Conservation (phyloP, 1,140 invertebrate genomes). For the Cyclargus thomasi region DNA sequence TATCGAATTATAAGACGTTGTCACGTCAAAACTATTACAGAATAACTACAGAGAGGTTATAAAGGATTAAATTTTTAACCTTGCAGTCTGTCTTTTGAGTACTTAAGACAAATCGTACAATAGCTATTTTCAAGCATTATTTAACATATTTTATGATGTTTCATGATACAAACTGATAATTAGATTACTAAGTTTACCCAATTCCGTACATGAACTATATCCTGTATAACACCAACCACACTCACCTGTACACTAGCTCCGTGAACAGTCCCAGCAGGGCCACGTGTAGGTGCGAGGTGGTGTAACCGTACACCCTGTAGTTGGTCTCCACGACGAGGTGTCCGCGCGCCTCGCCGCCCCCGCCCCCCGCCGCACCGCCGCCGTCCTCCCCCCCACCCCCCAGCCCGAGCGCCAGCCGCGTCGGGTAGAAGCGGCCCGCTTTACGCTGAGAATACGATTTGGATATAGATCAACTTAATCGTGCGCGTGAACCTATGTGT, state of each 20-base stretch:
- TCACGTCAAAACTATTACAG: too few relatives aligned
- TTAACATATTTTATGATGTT: too few relatives aligned
- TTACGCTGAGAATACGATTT: slow-evolving; percentile 78
- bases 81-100: too few relatives aligned
- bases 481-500: too few relatives aligned
- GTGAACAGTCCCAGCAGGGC: slow-evolving; percentile 94
- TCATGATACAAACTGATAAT: too few relatives aligned
- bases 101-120: too few relatives aligned
- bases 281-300: slow-evolving; percentile 94
- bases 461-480: neutral
- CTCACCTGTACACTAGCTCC: slow-evolving; percentile 89
- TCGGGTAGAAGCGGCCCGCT: slow-evolving; percentile 95
- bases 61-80: too few relatives aligned
- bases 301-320: slow-evolving; percentile 97
- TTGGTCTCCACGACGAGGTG: slow-evolving; percentile 98
- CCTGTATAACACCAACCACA: neutral
- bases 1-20: too few relatives aligned
- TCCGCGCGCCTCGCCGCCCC: slow-evolving; percentile 76
- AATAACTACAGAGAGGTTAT: too few relatives aligned
- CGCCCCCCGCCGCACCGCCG: slow-evolving; percentile 22
- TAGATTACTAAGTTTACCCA: too few relatives aligned
- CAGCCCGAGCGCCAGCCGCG: slow-evolving; percentile 84
- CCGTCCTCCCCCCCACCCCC: slow-evolving; percentile 46
- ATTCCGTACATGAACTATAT: too few relatives aligned
- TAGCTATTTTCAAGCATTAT: too few relatives aligned